Conservation (phyloP, 2,113 vertebrate species). For the Telmatochromis sp. region DNA sequence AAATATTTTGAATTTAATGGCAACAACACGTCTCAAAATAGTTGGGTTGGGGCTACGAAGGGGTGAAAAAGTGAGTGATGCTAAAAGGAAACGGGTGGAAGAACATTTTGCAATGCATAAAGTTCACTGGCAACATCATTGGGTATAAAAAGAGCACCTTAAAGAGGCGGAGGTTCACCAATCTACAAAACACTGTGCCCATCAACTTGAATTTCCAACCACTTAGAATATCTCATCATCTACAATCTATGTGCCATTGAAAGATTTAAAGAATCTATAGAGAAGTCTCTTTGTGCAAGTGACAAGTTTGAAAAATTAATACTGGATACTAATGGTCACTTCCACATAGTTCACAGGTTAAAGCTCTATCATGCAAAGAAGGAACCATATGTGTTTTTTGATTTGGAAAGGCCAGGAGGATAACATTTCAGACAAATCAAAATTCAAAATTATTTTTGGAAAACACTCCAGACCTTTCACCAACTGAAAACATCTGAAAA, state of each 20-base stretch:
- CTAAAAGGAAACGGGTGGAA: not conserved
- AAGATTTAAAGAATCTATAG: not conserved
- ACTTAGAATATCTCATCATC: not conserved
- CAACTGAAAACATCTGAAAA: not conserved
- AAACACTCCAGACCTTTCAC: not conserved
- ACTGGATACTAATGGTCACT: not conserved
- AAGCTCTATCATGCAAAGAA: not conserved
- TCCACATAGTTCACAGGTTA: not conserved
- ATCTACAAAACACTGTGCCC: not conserved
- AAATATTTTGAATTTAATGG: not conserved
- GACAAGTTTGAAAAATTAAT: not conserved
- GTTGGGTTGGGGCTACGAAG: rapidly evolving
- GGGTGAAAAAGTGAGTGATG: not conserved
- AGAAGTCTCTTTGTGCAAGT: not conserved
- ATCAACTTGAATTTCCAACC: not conserved
- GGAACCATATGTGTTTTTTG: not conserved
- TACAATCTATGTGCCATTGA: not conserved
- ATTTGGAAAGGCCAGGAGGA: not conserved
- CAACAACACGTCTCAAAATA: not conserved
- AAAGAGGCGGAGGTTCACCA: not conserved
- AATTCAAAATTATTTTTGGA: not conserved
- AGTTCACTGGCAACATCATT: not conserved
- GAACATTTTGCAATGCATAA: not conserved
- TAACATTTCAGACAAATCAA: not conserved
- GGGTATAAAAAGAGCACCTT: not conserved